Conservation (phyloP, 2,888 invertebrate species). For the Diaperis boleti region DNA sequence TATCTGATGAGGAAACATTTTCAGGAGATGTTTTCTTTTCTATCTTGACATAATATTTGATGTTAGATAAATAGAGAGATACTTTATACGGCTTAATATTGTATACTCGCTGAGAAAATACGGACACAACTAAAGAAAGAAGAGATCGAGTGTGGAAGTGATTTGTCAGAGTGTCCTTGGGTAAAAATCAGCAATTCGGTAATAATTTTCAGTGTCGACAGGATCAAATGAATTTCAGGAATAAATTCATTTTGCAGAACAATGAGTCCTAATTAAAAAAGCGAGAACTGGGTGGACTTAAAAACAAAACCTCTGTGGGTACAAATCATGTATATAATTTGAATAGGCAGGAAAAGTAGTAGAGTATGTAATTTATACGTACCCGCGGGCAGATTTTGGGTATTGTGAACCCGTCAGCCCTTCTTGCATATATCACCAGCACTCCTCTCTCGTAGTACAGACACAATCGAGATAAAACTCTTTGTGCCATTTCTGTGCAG, state of each 20-base stretch:
- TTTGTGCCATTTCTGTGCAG: constrained; percentile 49
- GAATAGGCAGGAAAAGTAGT: constrained; percentile 41
- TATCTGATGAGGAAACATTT: neutral
- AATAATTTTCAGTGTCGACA: neutral
- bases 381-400: constrained; percentile 42
- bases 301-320: constrained; percentile 39
- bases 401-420: constrained; percentile 49
- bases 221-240: constrained; percentile 25
- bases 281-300: constrained; percentile 29
- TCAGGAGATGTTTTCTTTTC: constrained; percentile 6
- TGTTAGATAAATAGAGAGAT: constrained; percentile 13
- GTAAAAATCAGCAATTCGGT: too few relatives aligned
- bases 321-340: constrained; percentile 43
- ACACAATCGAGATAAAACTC: constrained; percentile 55
- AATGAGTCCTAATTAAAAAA: constrained; percentile 38
- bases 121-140: neutral
- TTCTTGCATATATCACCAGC: constrained; percentile 54
- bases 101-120: neutral
- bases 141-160: neutral
- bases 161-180: too few relatives aligned
- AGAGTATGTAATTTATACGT: constrained; percentile 41
- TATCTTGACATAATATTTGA: constrained; percentile 16
- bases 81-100: constrained; percentile 19
- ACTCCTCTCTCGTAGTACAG: constrained; percentile 52
- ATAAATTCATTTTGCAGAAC: constrained; percentile 35